A percentile compares a stretch with the other conserved stretches of the same genome.
phyloP scores from a whole-genome alignment of 2,888 invertebrate genomes.

The Stictocephala bisonia region DNA sequence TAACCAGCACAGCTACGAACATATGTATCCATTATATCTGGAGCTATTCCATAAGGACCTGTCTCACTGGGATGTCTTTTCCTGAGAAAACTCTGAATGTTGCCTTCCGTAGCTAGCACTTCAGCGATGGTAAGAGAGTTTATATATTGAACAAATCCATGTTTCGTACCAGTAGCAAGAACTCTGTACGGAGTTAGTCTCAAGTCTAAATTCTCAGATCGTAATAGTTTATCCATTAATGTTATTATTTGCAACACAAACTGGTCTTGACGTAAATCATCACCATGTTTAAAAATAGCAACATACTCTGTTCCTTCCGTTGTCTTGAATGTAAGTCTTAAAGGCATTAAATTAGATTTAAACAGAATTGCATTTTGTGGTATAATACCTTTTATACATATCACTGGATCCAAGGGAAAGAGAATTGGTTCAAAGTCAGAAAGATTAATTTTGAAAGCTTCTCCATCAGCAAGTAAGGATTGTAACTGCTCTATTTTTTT shows the following conservation, averaged over 20 bases:
- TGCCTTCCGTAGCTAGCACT: slow-evolving; percentile 86
- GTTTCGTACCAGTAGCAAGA: slow-evolving; percentile 93
- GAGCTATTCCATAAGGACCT: slow-evolving; percentile 89
- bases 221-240: slow-evolving; percentile 94
- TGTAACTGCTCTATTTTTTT: slow-evolving; percentile 93
- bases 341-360: slow-evolving; percentile 97
- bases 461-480: slow-evolving; percentile 82
- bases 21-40: slow-evolving; percentile 98
- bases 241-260: slow-evolving; percentile 97
- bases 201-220: slow-evolving; percentile 95
- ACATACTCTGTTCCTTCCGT: slow-evolving; percentile 87
- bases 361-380: slow-evolving; percentile 92
- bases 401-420: slow-evolving; percentile 93
- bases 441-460: slow-evolving; percentile 87
- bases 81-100: slow-evolving; percentile 92
- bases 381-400: slow-evolving; percentile 88
- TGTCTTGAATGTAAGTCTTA: slow-evolving; percentile 88
- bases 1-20: slow-evolving; percentile 97
- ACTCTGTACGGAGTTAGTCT: slow-evolving; percentile 96
- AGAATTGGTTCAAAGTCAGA: slow-evolving; percentile 92
- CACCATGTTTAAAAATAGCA: slow-evolving; percentile 97
- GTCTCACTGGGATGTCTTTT: slow-evolving; percentile 90
- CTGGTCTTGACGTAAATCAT: slow-evolving; percentile 97
- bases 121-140: slow-evolving; percentile 94
- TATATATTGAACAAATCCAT: slow-evolving; percentile 96